phyloP scores from a whole-genome alignment of 2,888 invertebrate genomes.

The Calliphora vomitoria region DNA sequence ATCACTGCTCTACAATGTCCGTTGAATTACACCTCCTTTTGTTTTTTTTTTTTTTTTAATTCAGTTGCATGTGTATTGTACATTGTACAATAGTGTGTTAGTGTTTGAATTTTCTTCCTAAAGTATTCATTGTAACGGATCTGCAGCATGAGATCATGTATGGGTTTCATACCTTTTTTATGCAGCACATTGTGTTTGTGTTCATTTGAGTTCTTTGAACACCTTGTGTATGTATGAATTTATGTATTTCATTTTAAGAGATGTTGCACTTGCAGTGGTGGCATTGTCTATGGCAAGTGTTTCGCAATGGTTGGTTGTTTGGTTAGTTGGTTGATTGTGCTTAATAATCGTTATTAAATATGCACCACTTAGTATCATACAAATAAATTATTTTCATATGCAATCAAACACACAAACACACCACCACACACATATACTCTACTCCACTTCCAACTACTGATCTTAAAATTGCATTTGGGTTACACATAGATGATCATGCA shows the following conservation, averaged over 20 bases:
- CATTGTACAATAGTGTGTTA: background rate
- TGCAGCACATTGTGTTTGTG: background rate
- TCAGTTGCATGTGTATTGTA: background rate
- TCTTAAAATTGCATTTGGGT: slow-evolving; percentile 2
- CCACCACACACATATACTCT: too few relatives aligned
- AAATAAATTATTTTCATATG: slow-evolving; percentile 63
- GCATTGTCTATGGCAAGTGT: slow-evolving; percentile 48
- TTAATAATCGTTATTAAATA: slow-evolving; percentile 72
- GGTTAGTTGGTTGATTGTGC: slow-evolving; percentile 13
- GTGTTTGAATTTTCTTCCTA: background rate
- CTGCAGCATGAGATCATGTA: slow-evolving; percentile 38
- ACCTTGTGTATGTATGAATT: background rate
- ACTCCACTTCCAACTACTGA: slow-evolving; percentile 7
- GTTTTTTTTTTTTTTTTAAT: slow-evolving; percentile 32
- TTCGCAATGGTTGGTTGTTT: slow-evolving; percentile 47
- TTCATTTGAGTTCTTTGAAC: slow-evolving; percentile 9
- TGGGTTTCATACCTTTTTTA: background rate
- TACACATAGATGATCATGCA: background rate
- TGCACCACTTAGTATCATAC: slow-evolving; percentile 63
- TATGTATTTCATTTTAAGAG: slow-evolving; percentile 14
- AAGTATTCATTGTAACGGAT: slow-evolving; percentile 63
- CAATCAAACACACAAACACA: background rate
- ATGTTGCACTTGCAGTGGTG: slow-evolving; percentile 39
- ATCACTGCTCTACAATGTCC: slow-evolving; percentile 66
- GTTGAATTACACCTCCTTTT: slow-evolving; percentile 68